A percentile compares a stretch with the other conserved stretches of the same genome.
phyloP scores from a whole-genome alignment of 2,888 invertebrate genomes.

The Xanthorhoe spadicearia region DNA sequence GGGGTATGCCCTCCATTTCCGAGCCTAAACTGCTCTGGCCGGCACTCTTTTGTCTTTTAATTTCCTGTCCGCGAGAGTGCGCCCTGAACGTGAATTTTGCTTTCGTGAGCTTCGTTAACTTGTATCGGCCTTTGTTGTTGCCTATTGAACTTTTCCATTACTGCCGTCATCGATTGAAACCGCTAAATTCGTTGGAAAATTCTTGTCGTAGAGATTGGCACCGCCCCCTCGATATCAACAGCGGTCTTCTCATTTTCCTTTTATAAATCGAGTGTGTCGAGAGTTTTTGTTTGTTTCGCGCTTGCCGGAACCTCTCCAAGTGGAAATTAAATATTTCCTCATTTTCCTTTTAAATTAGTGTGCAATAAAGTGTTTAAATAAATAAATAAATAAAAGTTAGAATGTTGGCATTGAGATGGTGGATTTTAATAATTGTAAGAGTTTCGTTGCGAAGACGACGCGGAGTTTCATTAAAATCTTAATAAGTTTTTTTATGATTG shows the following conservation, averaged over 20 bases:
- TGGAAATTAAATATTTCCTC: constrained; percentile 76
- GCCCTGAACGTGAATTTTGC: constrained; percentile 78
- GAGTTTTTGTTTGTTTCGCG: constrained; percentile 66
- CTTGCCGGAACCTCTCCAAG: constrained; percentile 58
- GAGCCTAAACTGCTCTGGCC: constrained; percentile 75
- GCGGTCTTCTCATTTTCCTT: constrained; percentile 65
- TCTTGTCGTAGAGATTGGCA: constrained; percentile 63
- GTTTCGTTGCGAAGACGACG: constrained; percentile 52
- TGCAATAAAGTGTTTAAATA: no score
- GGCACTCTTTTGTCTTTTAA: constrained; percentile 83
- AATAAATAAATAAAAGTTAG: constrained; percentile 77
- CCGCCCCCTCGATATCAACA: constrained; percentile 63
- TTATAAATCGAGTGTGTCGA: constrained; percentile 67
- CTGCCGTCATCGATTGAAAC: constrained; percentile 78
- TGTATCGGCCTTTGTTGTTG: constrained; percentile 81
- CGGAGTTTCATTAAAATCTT: constrained; percentile 42
- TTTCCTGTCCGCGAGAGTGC: constrained; percentile 80
- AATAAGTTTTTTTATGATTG: constrained; percentile 37
- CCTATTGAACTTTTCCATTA: constrained; percentile 84
- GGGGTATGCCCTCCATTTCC: constrained; percentile 77
- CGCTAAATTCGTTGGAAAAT: constrained; percentile 79
- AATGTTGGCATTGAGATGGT: constrained; percentile 63
- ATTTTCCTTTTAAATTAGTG: no score
- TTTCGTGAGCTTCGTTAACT: constrained; percentile 83
- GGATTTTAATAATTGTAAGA: constrained; percentile 71